Percentiles rank a stretch among this genome's conserved stretches.
Evolutionary conservation across 2,888 invertebrate genomes (phyloP).

Genomic region (Parochlus steinenii): DNA sequence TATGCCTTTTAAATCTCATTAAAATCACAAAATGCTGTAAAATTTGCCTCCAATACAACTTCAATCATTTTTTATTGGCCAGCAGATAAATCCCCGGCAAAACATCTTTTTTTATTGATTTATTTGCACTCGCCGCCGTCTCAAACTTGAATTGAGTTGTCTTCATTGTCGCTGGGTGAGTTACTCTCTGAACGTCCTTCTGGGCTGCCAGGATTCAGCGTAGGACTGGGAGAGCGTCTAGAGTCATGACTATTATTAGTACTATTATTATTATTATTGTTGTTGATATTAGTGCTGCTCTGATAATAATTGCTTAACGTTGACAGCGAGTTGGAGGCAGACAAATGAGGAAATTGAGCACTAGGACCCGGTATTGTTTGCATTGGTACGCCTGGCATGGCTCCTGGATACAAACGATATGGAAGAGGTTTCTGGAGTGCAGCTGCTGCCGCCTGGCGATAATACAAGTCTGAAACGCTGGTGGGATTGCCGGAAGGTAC

Average conservation of each 20-base stretch:
- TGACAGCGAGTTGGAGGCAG: conserved; percentile 48
- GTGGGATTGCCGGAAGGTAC: conserved; percentile 43
- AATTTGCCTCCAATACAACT: too few relatives aligned
- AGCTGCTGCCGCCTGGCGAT: conserved; percentile 63
- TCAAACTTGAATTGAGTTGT: conserved; percentile 31
- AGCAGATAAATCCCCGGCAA: too few relatives aligned
- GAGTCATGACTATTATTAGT: conserved; percentile 13
- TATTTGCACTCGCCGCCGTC: too few relatives aligned
- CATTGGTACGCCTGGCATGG: conserved; percentile 24
- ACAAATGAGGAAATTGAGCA: conserved; percentile 29
- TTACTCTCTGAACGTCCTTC: conserved; percentile 30
- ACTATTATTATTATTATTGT: conserved; percentile 16
- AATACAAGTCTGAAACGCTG: conserved; percentile 61
- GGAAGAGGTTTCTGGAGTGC: conserved; percentile 80
- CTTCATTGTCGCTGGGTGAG: conserved; percentile 26
- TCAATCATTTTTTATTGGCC: too few relatives aligned
- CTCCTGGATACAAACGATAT: conserved; percentile 37
- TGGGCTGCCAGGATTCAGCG: conserved; percentile 30
- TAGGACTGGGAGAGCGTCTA: conserved; percentile 26
- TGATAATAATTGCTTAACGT: conserved; percentile 39
- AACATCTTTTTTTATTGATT: too few relatives aligned
- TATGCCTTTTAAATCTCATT: too few relatives aligned
- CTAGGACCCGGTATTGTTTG: conserved; percentile 26
- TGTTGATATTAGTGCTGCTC: conserved; percentile 19
- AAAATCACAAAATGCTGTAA: too few relatives aligned